Conservation (phyloP, 2,113 vertebrate species). For the Colaptes auratus region DNA sequence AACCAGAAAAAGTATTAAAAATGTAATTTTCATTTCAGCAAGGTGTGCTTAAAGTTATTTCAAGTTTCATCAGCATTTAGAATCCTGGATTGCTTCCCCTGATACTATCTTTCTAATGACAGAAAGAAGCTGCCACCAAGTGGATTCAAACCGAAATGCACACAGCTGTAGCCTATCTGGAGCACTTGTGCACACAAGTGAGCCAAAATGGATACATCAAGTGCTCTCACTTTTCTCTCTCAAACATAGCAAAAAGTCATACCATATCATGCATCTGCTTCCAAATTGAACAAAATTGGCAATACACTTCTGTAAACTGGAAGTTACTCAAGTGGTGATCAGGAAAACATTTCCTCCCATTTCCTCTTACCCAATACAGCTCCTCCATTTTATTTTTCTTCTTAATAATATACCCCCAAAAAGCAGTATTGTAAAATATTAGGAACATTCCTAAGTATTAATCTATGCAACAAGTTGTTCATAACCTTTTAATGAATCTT, state of each 20-base stretch:
- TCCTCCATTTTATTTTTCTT: neutral
- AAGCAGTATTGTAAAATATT: neutral
- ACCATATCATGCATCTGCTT: neutral
- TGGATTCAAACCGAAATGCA: neutral
- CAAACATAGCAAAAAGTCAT: neutral
- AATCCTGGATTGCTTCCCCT: neutral
- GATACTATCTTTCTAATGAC: neutral
- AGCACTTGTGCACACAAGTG: neutral
- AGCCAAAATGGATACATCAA: neutral
- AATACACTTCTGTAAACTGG: neutral
- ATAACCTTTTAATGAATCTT: neutral
- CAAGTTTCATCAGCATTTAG: neutral
- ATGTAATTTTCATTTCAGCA: neutral
- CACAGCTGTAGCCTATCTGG: neutral
- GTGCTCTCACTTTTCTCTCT: neutral
- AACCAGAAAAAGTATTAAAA: neutral
- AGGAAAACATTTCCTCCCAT: neutral
- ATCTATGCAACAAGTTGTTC: neutral
- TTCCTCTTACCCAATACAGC: neutral
- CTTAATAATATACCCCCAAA: neutral
- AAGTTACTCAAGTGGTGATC: neutral
- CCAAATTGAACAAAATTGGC: neutral
- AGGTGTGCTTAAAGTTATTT: neutral
- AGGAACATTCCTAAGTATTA: neutral
- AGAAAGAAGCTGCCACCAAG: constrained; percentile 38